Evolutionary conservation across 2,113 vertebrate species (phyloP), one percentile per base, ranked within the genome.

Genomic region (Lepidothrix coronata): DNA sequence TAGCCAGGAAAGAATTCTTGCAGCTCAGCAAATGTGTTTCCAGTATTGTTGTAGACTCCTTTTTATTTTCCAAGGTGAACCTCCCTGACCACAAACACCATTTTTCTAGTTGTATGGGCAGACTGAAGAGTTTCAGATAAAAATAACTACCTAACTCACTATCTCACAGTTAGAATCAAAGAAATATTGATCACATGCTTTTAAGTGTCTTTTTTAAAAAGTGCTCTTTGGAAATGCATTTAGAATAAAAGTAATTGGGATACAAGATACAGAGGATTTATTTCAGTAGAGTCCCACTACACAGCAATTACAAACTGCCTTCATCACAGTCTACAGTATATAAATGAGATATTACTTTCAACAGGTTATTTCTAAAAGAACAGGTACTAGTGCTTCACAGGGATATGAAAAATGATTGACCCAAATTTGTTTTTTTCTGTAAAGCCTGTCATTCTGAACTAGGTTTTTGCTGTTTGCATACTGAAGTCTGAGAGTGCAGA

Each of bases 11-110:
- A 95, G 77, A 72, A 96, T 85, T 97, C 76, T 84, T 94, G 83
- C 95, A 78, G 76, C 88, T 98, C 96, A 97, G 94, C 85, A 97
- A 82, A 97, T 85, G 37, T 41, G 68, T 90, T 92, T 95, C 88
- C 89, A 67, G 77, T 84, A 96, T 79, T 77, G 62, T 72, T 83
- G 65, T 13, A 95, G 79, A 33, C 54, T 79, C 25, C 35, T 85
- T 91, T 91, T 65, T 71, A 61, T 91, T 71, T 91, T 91, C 82
- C 94, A 96, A 97, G 87, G 93, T 96, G 94, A 97, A 96, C 80
- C 51, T 92, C 37, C 15, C 57, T 43, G 58, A 86, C 63, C 77
- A 91, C 80, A 84, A 91, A 85, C 49, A 77, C 18, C 52, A 89
- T 84, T 94, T 93, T 92, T 78, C 84, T 48, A 61, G 67, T 78